phyloP scores from a whole-genome alignment of 2,113 vertebrate genomes.

The Neoarius graeffei region DNA sequence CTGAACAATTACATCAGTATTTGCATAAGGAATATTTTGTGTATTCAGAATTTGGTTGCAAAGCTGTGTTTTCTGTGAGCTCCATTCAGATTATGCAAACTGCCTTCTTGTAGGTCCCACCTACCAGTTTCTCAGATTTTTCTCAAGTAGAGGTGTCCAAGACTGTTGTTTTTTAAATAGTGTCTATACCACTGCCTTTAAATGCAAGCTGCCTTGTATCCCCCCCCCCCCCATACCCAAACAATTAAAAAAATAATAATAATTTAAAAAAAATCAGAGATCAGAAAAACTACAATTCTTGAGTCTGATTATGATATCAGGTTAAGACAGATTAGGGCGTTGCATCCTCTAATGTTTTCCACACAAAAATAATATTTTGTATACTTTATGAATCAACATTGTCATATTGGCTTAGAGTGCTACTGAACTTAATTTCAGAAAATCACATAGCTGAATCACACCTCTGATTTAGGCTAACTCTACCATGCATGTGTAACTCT shows the following conservation, averaged over 20 bases:
- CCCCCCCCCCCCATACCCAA: too few species aligned
- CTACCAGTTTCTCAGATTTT: background rate
- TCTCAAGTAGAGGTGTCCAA: background rate
- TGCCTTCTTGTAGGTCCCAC: background rate
- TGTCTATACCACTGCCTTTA: background rate
- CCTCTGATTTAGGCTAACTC: too few species aligned
- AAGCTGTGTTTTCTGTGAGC: background rate
- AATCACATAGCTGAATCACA: too few species aligned
- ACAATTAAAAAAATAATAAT: too few species aligned
- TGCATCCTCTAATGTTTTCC: too few species aligned
- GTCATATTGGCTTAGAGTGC: background rate
- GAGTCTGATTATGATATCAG: too few species aligned
- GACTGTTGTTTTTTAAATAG: background rate
- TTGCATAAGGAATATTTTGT: background rate
- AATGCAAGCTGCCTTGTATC: background rate
- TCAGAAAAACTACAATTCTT: too few species aligned
- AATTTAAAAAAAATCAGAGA: background rate
- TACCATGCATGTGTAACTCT: too few species aligned
- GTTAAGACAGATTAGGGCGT: too few species aligned
- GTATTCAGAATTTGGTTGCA: background rate
- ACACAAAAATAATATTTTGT: too few species aligned
- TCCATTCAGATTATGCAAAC: background rate
- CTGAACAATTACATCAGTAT: background rate
- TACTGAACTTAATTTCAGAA: background rate
- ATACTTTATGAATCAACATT: background rate